Conservation (phyloP, 2,113 vertebrate species). For the Notothenia coriiceps region DNA sequence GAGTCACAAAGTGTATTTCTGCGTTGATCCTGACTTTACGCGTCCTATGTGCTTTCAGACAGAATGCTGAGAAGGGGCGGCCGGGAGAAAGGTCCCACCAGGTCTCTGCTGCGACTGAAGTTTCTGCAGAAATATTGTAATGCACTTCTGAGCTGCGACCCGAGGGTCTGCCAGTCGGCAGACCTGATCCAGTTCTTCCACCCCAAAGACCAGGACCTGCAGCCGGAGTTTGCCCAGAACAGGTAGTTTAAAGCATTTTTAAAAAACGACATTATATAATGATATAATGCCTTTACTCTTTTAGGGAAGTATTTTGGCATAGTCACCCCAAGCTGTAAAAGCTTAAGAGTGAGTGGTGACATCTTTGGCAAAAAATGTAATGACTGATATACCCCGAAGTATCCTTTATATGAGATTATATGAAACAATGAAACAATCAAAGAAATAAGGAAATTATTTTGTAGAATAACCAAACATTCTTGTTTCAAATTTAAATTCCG, state of each 20-base stretch:
- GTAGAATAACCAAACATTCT: not conserved
- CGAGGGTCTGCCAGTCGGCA: conserved; percentile 73
- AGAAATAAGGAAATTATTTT: not conserved
- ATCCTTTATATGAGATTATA: not conserved
- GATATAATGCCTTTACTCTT: not conserved
- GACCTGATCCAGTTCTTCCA: conserved; percentile 86
- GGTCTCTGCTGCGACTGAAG: conserved; percentile 76
- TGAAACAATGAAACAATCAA: too few species aligned
- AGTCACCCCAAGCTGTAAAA: not conserved
- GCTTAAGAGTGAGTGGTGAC: not conserved
- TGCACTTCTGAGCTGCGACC: conserved; percentile 78
- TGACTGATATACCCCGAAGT: not conserved
- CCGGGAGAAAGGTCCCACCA: conserved; percentile 44
- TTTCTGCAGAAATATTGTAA: conserved; percentile 86
- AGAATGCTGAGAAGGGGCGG: conserved; percentile 4
- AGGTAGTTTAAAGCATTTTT: conserved; percentile 77
- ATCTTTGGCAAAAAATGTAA: not conserved
- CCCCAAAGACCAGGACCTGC: conserved; percentile 86
- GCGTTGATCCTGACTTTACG: not conserved
- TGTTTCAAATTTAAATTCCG: not conserved
- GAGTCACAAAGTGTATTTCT: rapidly evolving
- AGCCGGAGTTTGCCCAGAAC: conserved; percentile 85
- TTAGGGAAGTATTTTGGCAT: not conserved
- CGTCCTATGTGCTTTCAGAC: conserved; percentile 42
- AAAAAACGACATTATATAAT: too few species aligned